Evolutionary conservation across 2,888 invertebrate genomes (phyloP).

Genomic region (Hofmannophila pseudospretella): DNA sequence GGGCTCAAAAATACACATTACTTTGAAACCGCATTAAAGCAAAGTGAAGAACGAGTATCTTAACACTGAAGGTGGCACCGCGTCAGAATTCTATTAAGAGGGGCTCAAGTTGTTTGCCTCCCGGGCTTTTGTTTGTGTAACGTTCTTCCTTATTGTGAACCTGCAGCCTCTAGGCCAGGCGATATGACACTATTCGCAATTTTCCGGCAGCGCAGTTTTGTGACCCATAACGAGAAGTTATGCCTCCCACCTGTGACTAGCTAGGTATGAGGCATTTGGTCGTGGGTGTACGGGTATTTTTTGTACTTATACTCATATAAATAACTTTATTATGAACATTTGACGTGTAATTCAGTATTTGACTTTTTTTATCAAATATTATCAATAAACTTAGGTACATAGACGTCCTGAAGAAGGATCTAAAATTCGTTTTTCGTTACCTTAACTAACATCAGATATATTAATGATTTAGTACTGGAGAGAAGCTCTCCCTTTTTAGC

Average conservation of each 20-base stretch:
- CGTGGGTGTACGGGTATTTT: no score
- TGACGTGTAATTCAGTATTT: no score
- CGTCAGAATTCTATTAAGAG: slow-evolving; percentile 62
- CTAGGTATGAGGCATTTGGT: slow-evolving; percentile 43
- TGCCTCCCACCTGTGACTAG: slow-evolving; percentile 49
- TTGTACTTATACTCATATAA: no score
- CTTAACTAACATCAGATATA: no score
- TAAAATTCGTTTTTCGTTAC: no score
- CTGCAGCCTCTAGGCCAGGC: slow-evolving; percentile 15
- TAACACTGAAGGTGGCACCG: slow-evolving; percentile 39
- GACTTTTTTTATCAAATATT: no score
- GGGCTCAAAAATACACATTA: slow-evolving; percentile 13
- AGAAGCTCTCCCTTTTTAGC: no score
- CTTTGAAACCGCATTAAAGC: slow-evolving; percentile 16
- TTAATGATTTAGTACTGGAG: no score
- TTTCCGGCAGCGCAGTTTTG: slow-evolving; percentile 34
- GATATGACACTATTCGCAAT: slow-evolving; percentile 50
- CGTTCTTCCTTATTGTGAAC: slow-evolving; percentile 51
- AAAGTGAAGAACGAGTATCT: slow-evolving; percentile 49
- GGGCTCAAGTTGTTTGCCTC: slow-evolving; percentile 56
- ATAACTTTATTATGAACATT: no score
- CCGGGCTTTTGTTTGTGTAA: slow-evolving; percentile 51
- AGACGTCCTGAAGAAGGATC: no score
- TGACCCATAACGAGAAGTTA: slow-evolving; percentile 44
- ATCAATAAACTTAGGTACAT: no score